Conservation (phyloP, 2,797 vertebrate genomes). For the Etheostoma perlongum region DNA sequence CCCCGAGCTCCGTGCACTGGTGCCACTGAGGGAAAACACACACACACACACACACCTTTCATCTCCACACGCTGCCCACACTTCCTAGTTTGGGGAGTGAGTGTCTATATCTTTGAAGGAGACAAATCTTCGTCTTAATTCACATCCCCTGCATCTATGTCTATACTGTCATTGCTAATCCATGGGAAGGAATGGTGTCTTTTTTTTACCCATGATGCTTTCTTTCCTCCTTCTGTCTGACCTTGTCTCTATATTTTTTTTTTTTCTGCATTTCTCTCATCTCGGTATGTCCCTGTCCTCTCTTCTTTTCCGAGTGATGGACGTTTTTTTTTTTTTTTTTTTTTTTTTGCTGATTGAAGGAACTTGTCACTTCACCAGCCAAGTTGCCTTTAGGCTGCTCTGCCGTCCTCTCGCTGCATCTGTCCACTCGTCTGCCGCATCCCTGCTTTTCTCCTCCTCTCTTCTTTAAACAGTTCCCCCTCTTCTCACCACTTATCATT, state of each 20-base stretch:
- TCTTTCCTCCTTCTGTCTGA: constrained; percentile 1
- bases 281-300: background rate
- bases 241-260: background rate
- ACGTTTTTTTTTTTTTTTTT: background rate
- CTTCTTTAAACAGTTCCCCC: background rate
- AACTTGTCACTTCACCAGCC: background rate
- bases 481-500: background rate
- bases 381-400: constrained; percentile 9
- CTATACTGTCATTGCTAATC: background rate
- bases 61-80: too few relatives aligned
- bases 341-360: background rate
- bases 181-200: background rate
- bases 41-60: too few relatives aligned
- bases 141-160: too few relatives aligned
- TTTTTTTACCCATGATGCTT: constrained; percentile 1
- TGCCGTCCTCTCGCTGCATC: background rate
- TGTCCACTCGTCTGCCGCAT: background rate
- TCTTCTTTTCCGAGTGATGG: background rate
- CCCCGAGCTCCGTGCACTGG: too few relatives aligned
- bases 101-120: too few relatives aligned
- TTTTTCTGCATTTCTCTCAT: background rate
- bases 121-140: too few relatives aligned
- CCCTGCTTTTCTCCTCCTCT: background rate
- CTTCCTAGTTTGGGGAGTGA: too few relatives aligned
- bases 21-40: too few relatives aligned